These are phyloP conservation scores for Drosophila biarmipes DNA, from an alignment of 1,140 invertebrate genomes.

Conservation along the genomic window DNA sequence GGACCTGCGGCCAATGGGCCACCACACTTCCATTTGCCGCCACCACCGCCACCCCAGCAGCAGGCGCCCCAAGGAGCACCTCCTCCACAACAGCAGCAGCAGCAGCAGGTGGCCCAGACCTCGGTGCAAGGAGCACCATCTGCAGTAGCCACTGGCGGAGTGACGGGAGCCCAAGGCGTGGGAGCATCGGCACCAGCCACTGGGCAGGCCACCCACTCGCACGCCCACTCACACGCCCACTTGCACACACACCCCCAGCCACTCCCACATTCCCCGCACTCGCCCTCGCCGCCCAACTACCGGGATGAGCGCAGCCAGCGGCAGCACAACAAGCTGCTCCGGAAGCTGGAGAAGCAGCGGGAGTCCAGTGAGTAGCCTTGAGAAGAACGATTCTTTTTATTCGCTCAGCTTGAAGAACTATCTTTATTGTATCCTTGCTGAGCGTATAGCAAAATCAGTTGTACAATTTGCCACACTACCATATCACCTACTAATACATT, in stretches of 20 bases:
- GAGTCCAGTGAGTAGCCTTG: slow-evolving; percentile 84
- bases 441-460: not conserved
- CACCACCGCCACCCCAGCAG: slow-evolving; percentile 65
- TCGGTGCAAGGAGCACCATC: slow-evolving; percentile 10
- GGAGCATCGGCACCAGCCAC: not conserved
- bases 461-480: slow-evolving; percentile 1
- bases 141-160: not conserved
- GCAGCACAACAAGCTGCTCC: slow-evolving; percentile 90
- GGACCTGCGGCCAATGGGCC: slow-evolving; percentile 86
- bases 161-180: not conserved
- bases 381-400: not conserved
- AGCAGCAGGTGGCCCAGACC: slow-evolving; percentile 26
- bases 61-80: slow-evolving; percentile 70
- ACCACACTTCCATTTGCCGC: slow-evolving; percentile 86
- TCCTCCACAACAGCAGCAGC: slow-evolving; percentile 19
- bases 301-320: slow-evolving; percentile 92
- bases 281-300: slow-evolving; percentile 86
- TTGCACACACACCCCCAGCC: slow-evolving; percentile 22
- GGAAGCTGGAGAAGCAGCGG: slow-evolving; percentile 89
- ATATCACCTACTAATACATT: slow-evolving; percentile 12
- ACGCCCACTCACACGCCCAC: slow-evolving; percentile 15
- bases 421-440: not conserved
- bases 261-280: slow-evolving; percentile 85
- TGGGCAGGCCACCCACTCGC: slow-evolving; percentile 1
- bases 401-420: not conserved